Conservation (phyloP, 2,797 vertebrate species). For the Pygocentrus nattereri region DNA sequence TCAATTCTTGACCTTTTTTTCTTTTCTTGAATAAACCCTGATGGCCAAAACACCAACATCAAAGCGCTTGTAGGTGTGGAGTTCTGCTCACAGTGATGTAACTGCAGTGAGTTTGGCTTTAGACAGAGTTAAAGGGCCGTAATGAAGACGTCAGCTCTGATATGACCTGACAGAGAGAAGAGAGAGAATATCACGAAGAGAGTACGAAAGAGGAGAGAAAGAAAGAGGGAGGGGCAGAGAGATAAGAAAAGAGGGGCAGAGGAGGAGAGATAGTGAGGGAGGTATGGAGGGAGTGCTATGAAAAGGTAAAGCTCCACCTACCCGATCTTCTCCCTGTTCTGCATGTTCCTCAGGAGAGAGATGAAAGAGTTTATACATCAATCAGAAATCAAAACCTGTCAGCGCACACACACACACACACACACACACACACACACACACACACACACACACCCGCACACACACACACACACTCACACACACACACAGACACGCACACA, state of each 20-base stretch:
- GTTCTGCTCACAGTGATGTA: not conserved
- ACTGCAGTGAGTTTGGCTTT: not conserved
- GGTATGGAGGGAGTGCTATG: not conserved
- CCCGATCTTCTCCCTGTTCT: conserved; percentile 33
- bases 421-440: conserved; percentile 41
- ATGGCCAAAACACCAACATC: no score
- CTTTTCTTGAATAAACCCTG: no score
- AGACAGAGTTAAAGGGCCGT: not conserved
- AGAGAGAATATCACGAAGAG: not conserved
- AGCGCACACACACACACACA: conserved; percentile 28
- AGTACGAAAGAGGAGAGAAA: not conserved
- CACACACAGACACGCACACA: no score
- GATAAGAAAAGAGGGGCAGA: conserved; percentile 1
- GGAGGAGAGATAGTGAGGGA: not conserved
- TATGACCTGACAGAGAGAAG: conserved; percentile 32
- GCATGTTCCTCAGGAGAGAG: conserved; percentile 39
- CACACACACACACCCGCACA: conserved; percentile 36
- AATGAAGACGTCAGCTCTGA: conserved; percentile 46
- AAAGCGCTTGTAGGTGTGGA: no score
- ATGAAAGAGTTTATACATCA: conserved; percentile 54
- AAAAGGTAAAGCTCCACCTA: conserved; percentile 43
- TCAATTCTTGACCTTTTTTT: no score
- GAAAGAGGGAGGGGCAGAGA: not conserved
- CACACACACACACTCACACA: conserved; percentile 10
- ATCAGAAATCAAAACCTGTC: conserved; percentile 43